Evolutionary conservation across 2,797 vertebrate genomes (phyloP).

Genomic region (Threskiornis aethiopicus): DNA sequence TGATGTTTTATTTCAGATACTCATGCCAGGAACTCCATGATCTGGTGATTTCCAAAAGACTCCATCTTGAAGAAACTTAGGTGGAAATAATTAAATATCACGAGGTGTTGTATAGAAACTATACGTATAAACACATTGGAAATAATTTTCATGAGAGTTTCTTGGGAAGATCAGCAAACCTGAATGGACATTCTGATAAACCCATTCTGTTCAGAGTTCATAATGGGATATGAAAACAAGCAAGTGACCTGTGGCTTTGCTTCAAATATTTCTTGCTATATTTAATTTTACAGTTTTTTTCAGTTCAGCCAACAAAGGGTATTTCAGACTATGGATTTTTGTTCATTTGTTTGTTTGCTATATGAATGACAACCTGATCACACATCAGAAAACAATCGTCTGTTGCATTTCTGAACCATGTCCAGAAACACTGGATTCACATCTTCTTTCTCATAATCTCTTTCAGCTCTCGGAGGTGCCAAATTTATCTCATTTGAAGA

Average conservation of each 20-base stretch:
- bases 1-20: neutral
- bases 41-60: neutral
- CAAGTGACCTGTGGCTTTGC: neutral
- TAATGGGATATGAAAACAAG: neutral
- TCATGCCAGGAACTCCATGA: neutral
- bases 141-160: neutral
- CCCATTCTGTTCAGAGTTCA: neutral
- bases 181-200: neutral
- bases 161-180: neutral
- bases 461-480: slow-evolving; percentile 85
- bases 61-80: neutral
- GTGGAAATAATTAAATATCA: neutral
- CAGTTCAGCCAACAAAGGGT: neutral
- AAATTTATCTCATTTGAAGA: slow-evolving; percentile 97
- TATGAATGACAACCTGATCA: neutral
- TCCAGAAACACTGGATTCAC: neutral
- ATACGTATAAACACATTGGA: neutral
- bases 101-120: neutral
- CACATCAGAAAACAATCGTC: neutral
- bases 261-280: neutral
- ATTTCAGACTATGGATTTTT: neutral
- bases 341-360: neutral
- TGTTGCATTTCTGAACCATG: neutral
- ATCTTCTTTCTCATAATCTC: slow-evolving; percentile 8
- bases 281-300: neutral